A percentile compares a stretch with the other conserved stretches of the same genome.
Conservation (phyloP, 2,797 vertebrate species). For the Numenius phaeopus region DNA sequence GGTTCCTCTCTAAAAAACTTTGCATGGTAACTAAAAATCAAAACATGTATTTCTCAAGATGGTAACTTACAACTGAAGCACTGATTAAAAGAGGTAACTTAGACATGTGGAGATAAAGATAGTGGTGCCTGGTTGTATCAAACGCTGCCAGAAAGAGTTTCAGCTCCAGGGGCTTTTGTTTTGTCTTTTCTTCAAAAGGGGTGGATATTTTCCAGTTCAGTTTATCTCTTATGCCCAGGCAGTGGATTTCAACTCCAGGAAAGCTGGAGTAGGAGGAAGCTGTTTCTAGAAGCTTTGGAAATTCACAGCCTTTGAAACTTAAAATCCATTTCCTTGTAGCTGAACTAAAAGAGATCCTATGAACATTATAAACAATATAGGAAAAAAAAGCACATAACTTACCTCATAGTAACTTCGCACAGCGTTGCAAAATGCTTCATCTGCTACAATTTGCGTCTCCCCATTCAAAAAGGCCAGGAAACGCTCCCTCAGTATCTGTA, state of each 20-base stretch:
- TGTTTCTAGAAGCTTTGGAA: slow-evolving; percentile 24
- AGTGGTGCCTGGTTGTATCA: slow-evolving; percentile 24
- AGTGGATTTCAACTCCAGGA: slow-evolving; percentile 46
- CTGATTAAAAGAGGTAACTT: slow-evolving; percentile 59
- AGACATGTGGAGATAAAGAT: slow-evolving; percentile 52
- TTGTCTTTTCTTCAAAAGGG: slow-evolving; percentile 4
- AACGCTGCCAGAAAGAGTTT: slow-evolving; percentile 49
- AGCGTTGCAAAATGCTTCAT: slow-evolving; percentile 98
- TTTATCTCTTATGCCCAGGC: slow-evolving; percentile 57
- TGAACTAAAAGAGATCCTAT: neutral
- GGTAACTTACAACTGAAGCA: slow-evolving; percentile 27
- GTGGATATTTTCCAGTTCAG: slow-evolving; percentile 30
- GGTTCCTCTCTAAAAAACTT: slow-evolving; percentile 8
- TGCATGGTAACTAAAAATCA: slow-evolving; percentile 28
- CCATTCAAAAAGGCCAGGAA: slow-evolving; percentile 94
- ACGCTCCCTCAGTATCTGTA: slow-evolving; percentile 90
- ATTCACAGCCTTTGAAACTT: neutral
- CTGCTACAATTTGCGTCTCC: slow-evolving; percentile 93
- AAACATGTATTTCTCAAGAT: slow-evolving; percentile 18
- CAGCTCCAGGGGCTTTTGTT: neutral
- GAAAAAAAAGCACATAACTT: slow-evolving; percentile 61
- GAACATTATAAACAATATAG: neutral
- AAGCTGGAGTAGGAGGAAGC: neutral
- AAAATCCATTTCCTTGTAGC: neutral
- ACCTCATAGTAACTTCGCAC: slow-evolving; percentile 95